Base-by-base conservation (phyloP, 1,140 invertebrate species). In the Cydia fagiglandana region DNA sequence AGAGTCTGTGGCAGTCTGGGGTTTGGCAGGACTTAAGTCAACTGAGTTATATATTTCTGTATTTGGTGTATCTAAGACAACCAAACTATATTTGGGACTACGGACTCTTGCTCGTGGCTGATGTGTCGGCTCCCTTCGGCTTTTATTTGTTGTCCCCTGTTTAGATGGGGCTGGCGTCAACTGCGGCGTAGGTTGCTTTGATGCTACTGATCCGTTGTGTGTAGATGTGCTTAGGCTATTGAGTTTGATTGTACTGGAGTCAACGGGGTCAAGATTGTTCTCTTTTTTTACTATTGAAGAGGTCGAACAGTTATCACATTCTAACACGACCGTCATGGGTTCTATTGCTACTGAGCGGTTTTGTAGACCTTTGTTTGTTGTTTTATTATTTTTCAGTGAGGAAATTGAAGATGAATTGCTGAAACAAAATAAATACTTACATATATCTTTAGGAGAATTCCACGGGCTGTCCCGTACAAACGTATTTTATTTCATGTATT, bases 251-350 rank as follows among this genome's bases (percentile, higher is more conserved):
- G 82, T 85, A 77, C 82, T 89, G 10, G 84, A 86, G 78, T 83
- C 91, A 1, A 85, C 86, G 10, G 81, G 83, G 1, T 87, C 80
- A 50, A 88, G 81, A 84, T 89, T 91, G 74, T 89, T 84, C 4
- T 81, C 38, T 64, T 75, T 75, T 9, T 77, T 81, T 0, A 56
- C 41, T 41, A 64, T 66, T 50, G 17, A 30, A 7, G 75, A 30
- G 73, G 81, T 79, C 17, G 66, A 78, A 6, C 75, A 77, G 66
- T 82, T 83, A 45, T 84, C 79, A 64, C 77, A 75, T 80, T 86
- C 82, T 10, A 79, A 28, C 1, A 84, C 77, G 2, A 84, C 80
- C 73, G 83, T 73, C 38, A 84, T 74, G 13, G 56, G 74, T 9
- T 61, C 56, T 61, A 61, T 7, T 20, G 56, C 20, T 78, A 84